Base-by-base conservation (phyloP, 1,140 invertebrate genomes). In the Calycopis cecrops region DNA sequence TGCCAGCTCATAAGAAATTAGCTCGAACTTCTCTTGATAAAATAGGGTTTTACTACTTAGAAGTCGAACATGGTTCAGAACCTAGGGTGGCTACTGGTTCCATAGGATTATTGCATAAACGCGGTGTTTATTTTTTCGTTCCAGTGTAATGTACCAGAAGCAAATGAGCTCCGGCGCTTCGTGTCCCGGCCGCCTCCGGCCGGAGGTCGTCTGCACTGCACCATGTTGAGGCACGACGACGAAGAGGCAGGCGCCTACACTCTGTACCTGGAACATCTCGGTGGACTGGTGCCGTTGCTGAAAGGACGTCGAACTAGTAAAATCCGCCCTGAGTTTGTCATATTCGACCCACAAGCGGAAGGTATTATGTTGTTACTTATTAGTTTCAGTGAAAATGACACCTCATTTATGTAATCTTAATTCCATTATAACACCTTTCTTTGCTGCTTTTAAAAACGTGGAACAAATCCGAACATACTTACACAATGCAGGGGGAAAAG, bases 291-390 rank as follows among this genome's bases (percentile, higher is more conserved):
- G 49, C 98, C 98, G 0, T 90, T 99, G 35, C 90, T 99, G 0
- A 98, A 99, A 76, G 98, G 98, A 11, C 96, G 98, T 72, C 88
- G 97, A 53, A 98, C 96, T 4, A 98, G 97, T 75, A 99, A 99
- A 89, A 95, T 99, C 48, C 90, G 97, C 48, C 98, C 98, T 0
- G 98, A 99, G 82, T 99, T 99, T 86, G 95, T 99, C 33, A 99
- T 99, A 67, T 99, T 96, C 76, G 96, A 99, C 88, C 98, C 98
- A 0, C 95, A 98, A 82, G 92, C 90, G 9, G 91, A 92, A 87
- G 92, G 93, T 94, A 70, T 78, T 75, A 79, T 59, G 10, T 37
- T 21, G 9, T 14, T 34, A 10, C 1, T 44, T 61, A 8, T 54
- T 8, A 12, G 42, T 17, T 50, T 10, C 33, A 12, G 14, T 34